phyloP scores from a whole-genome alignment of 1,140 invertebrate genomes.

The Drosophila rufa region DNA sequence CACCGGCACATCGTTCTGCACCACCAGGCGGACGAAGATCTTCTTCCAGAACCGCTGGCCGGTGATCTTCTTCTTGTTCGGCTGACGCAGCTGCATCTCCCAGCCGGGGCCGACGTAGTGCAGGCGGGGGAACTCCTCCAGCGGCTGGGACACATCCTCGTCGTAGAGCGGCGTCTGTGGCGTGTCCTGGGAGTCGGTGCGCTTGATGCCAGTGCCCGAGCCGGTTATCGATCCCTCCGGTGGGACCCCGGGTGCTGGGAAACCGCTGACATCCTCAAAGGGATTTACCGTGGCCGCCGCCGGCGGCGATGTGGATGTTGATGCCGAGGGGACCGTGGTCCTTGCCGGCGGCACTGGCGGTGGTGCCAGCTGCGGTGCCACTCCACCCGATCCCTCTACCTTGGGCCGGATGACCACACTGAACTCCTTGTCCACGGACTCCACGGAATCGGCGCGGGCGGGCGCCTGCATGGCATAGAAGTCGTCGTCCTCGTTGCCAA shows the following conservation, averaged over 20 bases:
- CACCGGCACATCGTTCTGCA: constrained; percentile 93
- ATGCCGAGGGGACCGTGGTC: constrained; percentile 85
- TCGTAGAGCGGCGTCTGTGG: constrained; percentile 97
- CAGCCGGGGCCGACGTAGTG: constrained; percentile 94
- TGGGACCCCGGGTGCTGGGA: constrained; percentile 58
- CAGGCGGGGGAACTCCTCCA: constrained; percentile 95
- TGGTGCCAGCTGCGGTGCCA: constrained; percentile 89
- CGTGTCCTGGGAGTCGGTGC: constrained; percentile 91
- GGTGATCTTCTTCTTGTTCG: constrained; percentile 99
- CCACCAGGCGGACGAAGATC: constrained; percentile 93
- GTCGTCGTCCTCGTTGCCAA: constrained; percentile 91
- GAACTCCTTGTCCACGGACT: constrained; percentile 88
- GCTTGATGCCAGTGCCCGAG: constrained; percentile 63
- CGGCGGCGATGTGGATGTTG: constrained; percentile 86
- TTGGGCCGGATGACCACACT: constrained; percentile 87
- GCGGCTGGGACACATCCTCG: constrained; percentile 96
- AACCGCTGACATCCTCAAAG: constrained; percentile 87
- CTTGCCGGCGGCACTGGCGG: constrained; percentile 89
- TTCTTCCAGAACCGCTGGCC: constrained; percentile 99
- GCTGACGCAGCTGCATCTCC: constrained; percentile 98
- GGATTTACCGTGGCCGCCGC: constrained; percentile 87
- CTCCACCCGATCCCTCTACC: constrained; percentile 85
- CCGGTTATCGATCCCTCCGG: constrained; percentile 22
- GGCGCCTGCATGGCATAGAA: constrained; percentile 92
- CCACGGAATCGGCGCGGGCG: constrained; percentile 89